phyloP scores from a whole-genome alignment of 2,113 vertebrate species.

The Lepus americanus region DNA sequence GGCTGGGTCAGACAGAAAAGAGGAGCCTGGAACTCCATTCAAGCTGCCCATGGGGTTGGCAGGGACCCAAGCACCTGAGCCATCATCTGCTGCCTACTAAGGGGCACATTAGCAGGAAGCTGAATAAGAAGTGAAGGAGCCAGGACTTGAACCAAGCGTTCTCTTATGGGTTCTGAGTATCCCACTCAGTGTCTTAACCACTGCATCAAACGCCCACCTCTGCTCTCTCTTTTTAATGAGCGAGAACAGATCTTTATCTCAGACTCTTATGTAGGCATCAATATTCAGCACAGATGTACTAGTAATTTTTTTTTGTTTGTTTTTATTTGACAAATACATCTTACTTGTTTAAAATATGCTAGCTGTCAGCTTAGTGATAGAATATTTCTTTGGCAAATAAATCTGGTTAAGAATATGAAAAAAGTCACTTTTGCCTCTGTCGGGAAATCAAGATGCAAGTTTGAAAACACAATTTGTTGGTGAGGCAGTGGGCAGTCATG shows the following conservation, averaged over 20 bases:
- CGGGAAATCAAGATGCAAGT: background rate
- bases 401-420: background rate
- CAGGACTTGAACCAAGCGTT: too few species aligned
- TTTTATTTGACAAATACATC: background rate
- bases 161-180: too few species aligned
- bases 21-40: too few species aligned
- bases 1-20: too few species aligned
- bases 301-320: background rate
- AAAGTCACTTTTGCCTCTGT: background rate
- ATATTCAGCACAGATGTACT: background rate
- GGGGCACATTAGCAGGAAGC: too few species aligned
- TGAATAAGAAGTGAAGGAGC: too few species aligned
- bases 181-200: too few species aligned
- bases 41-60: too few species aligned
- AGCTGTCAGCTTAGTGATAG: background rate
- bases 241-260: background rate
- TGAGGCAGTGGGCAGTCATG: background rate
- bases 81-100: too few species aligned
- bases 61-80: too few species aligned
- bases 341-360: background rate
- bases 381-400: background rate
- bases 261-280: background rate
- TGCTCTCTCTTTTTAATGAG: background rate
- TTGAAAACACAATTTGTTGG: background rate
- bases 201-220: too few species aligned